Percentiles rank a stretch among this genome's conserved stretches.
Evolutionary conservation across 2,888 invertebrate genomes (phyloP).

Genomic region (Meliscaeva auricollis): DNA sequence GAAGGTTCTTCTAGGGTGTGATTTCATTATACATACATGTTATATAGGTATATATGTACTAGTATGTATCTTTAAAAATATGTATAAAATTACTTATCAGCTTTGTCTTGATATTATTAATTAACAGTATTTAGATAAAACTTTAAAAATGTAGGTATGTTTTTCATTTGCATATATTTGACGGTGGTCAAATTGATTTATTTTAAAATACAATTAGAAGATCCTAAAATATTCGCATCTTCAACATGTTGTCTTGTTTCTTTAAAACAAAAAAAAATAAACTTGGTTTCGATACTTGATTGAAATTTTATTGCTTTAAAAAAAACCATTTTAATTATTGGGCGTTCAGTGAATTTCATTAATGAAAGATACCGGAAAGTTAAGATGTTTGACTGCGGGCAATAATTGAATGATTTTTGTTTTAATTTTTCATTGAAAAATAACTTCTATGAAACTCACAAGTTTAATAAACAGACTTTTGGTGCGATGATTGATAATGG

Average conservation of each 20-base stretch:
- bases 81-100: background rate
- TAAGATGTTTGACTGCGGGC: background rate
- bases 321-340: background rate
- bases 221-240: background rate
- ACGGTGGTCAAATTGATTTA: background rate
- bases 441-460: background rate
- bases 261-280: background rate
- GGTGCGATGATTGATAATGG: too few species aligned
- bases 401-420: background rate
- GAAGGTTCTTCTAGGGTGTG: conserved; percentile 34
- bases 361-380: background rate
- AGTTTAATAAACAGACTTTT: too few species aligned
- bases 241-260: background rate
- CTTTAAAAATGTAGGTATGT: background rate
- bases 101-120: background rate
- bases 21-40: too few species aligned
- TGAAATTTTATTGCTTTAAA: background rate
- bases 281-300: background rate
- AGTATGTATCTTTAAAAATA: background rate
- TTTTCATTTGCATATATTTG: background rate
- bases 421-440: background rate
- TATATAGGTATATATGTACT: too few species aligned
- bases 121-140: background rate
- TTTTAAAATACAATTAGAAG: background rate
- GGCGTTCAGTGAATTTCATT: background rate